These are phyloP conservation scores for Passerina amoena DNA, from an alignment of 2,113 vertebrate genomes.

Conservation along the genomic window DNA sequence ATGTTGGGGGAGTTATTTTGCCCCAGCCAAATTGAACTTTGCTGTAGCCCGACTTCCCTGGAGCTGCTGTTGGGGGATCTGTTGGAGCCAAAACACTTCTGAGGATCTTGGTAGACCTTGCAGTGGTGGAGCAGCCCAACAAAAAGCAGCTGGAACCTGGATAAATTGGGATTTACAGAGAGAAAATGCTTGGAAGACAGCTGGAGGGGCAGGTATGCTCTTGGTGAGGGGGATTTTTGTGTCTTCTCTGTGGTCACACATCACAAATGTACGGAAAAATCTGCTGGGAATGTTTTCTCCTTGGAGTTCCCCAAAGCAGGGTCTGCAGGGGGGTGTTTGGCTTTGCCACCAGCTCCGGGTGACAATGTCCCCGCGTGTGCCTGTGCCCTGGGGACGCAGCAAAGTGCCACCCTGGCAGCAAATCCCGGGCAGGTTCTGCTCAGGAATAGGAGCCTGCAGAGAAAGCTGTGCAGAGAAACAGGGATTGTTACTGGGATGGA, in stretches of 20 bases:
- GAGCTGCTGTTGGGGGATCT: neutral
- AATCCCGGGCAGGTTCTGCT: neutral
- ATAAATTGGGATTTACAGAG: rapidly evolving
- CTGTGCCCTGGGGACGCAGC: too few species aligned
- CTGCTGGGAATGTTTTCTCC: neutral
- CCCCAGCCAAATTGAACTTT: neutral
- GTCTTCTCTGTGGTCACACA: rapidly evolving
- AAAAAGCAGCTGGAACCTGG: neutral
- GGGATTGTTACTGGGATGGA: rapidly evolving
- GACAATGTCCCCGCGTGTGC: rapidly evolving
- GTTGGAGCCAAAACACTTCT: neutral
- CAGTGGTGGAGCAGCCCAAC: neutral
- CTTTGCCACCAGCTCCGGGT: neutral
- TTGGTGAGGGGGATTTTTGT: neutral
- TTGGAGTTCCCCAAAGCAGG: neutral
- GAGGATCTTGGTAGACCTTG: neutral
- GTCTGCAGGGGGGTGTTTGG: rapidly evolving
- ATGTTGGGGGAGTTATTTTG: neutral
- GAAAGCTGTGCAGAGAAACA: rapidly evolving
- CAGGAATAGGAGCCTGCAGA: neutral
- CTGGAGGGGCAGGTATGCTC: neutral
- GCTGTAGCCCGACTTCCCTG: rapidly evolving
- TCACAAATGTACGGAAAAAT: neutral
- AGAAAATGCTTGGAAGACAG: neutral
- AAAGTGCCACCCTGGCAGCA: neutral